Evolutionary conservation across 2,888 invertebrate species (phyloP), one percentile per base, ranked within the genome.

Genomic region (Bellardia bayeri): DNA sequence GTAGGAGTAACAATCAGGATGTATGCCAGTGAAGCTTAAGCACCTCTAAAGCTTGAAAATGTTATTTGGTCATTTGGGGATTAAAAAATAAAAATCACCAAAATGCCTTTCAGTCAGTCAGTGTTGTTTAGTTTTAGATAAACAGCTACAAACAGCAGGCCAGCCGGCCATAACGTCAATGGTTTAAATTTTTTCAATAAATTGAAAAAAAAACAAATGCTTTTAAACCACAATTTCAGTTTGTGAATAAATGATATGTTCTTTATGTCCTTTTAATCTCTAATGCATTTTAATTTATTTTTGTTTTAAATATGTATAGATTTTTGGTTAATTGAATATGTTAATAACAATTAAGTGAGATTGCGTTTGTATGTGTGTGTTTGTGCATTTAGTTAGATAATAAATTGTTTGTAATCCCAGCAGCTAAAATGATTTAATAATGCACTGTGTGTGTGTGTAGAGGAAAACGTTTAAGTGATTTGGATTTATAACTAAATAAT

Each of bases 121-220:
- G 56, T 23, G 23, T 78, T 78, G 54, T 84, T 82, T 76, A 74
- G 82, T 23, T 78, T 84, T 33, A 74, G 87, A 82, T 87, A 84
- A 74, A 49, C 58, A 30, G n/a, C 9, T 1, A 8, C 8, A 45
- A 2, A 49, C 23, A 37, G 33, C 56, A 0, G 4, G 11, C 11
- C 54, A 14, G 13, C 42, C 11, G n/a, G 11, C 2, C 11, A 51
- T 9, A 45, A 16, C 5, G 42, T 45, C 30, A 58, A 54, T 75
- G 75, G 69, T 51, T 63, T 69, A 13, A 33, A 16, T 56, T 51
- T 69, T 76, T 61, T 61, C 7, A 61, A 30, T 45, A 63, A 69
- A 54, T 40, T 54, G 45, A 69, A 42, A 72, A 58, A 23, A 42
- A 42, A 72, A 58, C 13, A 42, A 56, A 2, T 40, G 16, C 13